These are phyloP conservation scores for Dasysyrphus tricinctus DNA, from an alignment of 2,888 invertebrate genomes.

Conservation along the genomic window DNA sequence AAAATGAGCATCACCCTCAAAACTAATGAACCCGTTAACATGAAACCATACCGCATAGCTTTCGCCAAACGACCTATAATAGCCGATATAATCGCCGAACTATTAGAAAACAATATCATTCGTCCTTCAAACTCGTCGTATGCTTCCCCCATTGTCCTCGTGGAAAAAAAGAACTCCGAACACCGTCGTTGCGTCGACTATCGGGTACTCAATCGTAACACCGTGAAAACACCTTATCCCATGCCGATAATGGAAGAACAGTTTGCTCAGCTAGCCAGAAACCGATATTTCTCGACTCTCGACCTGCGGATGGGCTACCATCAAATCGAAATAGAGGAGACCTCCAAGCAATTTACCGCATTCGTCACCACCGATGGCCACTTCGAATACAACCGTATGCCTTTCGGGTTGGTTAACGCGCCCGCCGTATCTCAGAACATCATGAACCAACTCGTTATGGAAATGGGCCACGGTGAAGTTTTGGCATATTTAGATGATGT, in stretches of 20 bases:
- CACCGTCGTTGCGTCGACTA: conserved; percentile 63
- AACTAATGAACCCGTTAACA: no score
- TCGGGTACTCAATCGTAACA: conserved; percentile 29
- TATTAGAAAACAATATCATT: no score
- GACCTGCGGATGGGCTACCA: background rate
- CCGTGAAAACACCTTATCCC: conserved; percentile 37
- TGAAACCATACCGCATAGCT: no score
- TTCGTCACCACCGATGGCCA: background rate
- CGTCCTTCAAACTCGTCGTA: background rate
- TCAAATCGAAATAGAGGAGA: background rate
- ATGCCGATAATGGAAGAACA: conserved; percentile 73
- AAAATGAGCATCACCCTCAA: no score
- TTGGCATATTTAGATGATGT: conserved; percentile 30
- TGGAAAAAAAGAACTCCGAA: conserved; percentile 71
- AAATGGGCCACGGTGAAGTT: conserved; percentile 3
- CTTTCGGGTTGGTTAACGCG: background rate
- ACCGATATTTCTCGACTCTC: background rate
- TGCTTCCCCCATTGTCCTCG: background rate
- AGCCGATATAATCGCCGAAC: no score
- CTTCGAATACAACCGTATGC: background rate
- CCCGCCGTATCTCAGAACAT: conserved; percentile 16
- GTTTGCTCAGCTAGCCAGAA: conserved; percentile 55
- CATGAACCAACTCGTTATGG: background rate
- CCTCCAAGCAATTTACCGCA: background rate
- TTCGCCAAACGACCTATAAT: no score